Base-by-base conservation (phyloP, 35 echinoderm and acorn worm species). In the Acanthaster planci region DNA sequence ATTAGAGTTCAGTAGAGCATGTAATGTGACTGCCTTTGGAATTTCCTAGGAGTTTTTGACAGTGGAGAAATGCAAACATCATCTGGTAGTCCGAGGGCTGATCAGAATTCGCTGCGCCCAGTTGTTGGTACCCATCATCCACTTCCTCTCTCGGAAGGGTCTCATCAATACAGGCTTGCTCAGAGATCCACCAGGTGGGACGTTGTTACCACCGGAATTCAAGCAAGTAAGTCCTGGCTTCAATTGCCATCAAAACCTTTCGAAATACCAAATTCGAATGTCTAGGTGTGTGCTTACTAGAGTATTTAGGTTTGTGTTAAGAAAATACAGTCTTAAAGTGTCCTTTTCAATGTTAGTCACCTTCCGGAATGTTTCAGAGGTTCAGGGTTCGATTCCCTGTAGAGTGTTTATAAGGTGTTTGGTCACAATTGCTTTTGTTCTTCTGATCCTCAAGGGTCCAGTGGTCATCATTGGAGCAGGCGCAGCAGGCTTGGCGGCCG, bases 111-210 rank as follows among this genome's bases (percentile, higher is more conserved):
- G 81, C 56, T 99, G 89, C 37, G 39, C 72, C 9, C 47, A 88
- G 40, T 55, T 94, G 37, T 77, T 99, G 29, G 57, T 91, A 79
- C 87, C 80, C 5, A 82, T 99, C n/a, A 75, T 99, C 47, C 84
- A 85, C 81, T 99, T 93, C 59, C 82, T 99, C 5, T 86, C 92
- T 29, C 82, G 77, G 39, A 99, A 99, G 84, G 96, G 96, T 21
- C 89, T 99, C 18, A 85, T 99, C 50, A 99, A 99, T 76, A 88
- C 88, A 27, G 96, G 96, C 10, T 56, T 99, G 5, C 76, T 94
- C 7, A 77, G 84, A 44, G 87, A 92, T 56, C 86, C 93, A 23
- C 64, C 52, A 37, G 87, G 54, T 79, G 55, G 81, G 38, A 8
- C 85, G 30, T 44, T 87, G 51, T 26, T 87, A 78, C 85, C 85